Evolutionary conservation across 2,888 invertebrate genomes (phyloP).

Genomic region (Patella depressa): DNA sequence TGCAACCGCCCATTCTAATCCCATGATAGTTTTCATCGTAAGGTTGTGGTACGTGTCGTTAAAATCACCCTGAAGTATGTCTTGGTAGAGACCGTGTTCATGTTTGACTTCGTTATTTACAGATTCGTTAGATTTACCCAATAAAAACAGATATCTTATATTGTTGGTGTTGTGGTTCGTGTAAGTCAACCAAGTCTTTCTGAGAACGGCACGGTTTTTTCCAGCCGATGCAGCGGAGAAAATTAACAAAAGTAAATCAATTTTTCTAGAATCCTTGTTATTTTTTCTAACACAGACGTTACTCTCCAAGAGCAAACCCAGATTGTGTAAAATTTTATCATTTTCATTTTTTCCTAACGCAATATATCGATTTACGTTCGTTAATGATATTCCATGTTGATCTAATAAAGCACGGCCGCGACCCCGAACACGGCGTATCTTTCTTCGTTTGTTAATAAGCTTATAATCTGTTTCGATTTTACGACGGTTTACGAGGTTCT

Average conservation of each 20-base stretch:
- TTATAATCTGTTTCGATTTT: neutral
- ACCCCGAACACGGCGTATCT: neutral
- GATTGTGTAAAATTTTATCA: neutral
- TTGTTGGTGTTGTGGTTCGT: neutral
- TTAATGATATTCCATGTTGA: neutral
- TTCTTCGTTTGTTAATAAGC: neutral
- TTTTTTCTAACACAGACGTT: neutral
- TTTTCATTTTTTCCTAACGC: neutral
- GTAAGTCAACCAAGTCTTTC: neutral
- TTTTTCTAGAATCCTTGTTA: neutral
- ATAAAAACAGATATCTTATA: neutral
- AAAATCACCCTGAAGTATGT: slow-evolving; percentile 21
- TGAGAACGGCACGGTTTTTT: neutral
- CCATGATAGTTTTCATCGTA: slow-evolving; percentile 24
- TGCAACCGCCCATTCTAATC: slow-evolving; percentile 12
- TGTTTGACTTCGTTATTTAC: neutral
- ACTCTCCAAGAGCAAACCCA: neutral
- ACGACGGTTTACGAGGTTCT: neutral
- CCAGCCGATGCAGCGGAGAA: neutral
- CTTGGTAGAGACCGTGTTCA: neutral
- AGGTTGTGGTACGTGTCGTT: slow-evolving; percentile 15
- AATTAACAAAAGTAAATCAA: neutral
- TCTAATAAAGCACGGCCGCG: neutral
- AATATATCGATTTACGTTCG: neutral
- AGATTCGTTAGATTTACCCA: neutral